Percentiles rank a stretch among this genome's conserved stretches.
Conservation (phyloP, 92 coral and sea anemone species). For the Phenganax stokvisi region DNA sequence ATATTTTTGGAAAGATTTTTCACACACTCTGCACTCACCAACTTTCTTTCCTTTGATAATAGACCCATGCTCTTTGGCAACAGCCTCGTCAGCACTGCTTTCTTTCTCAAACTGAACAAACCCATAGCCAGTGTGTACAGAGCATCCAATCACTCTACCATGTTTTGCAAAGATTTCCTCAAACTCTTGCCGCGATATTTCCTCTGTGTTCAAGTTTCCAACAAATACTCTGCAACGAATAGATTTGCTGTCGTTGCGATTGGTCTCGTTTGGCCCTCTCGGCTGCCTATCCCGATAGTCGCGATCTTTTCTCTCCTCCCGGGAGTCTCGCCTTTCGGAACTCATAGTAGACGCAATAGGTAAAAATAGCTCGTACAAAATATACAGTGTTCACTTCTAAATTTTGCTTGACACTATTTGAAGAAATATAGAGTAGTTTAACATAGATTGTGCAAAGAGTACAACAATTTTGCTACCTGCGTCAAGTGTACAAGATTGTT, state of each 20-base stretch:
- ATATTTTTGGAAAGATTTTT: too few species aligned
- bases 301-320: not conserved
- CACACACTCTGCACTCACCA: conserved; percentile 52
- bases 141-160: conserved; percentile 73
- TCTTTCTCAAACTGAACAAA: conserved; percentile 94
- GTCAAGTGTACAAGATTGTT: too few species aligned
- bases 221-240: conserved; percentile 87
- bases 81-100: conserved; percentile 76
- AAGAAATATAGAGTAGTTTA: not conserved
- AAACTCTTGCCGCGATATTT: conserved; percentile 71
- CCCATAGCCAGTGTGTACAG: conserved; percentile 79
- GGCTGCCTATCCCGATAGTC: not conserved
- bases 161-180: conserved; percentile 71
- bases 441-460: not conserved
- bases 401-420: not conserved
- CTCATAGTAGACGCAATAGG: conserved; percentile 11
- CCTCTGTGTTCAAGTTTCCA: conserved; percentile 76
- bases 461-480: too few species aligned
- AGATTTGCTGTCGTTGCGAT: conserved; percentile 80
- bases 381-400: not conserved
- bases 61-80: conserved; percentile 77
- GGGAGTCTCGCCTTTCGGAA: conserved; percentile 19
- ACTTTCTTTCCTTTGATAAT: conserved; percentile 63
- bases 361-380: not conserved
- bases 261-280: conserved; percentile 57